These are phyloP conservation scores for Cactoblastis cactorum DNA, from an alignment of 2,888 invertebrate species.

Conservation along the genomic window DNA sequence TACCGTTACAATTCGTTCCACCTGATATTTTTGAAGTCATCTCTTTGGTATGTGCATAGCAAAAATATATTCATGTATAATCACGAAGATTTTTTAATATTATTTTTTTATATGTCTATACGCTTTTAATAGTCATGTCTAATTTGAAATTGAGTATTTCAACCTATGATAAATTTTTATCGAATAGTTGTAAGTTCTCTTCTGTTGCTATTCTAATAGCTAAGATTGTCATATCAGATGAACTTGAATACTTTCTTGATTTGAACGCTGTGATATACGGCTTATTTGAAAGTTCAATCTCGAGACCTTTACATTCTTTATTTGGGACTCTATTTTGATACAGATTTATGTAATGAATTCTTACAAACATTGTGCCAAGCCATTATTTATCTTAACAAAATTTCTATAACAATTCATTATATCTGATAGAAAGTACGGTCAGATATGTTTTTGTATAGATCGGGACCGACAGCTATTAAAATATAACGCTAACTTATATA, in stretches of 20 bases:
- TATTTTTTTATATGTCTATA: slow-evolving; percentile 28
- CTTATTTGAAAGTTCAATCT: slow-evolving; percentile 28
- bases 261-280: slow-evolving; percentile 21
- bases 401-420: slow-evolving; percentile 52
- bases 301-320: slow-evolving; percentile 25
- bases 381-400: slow-evolving; percentile 45
- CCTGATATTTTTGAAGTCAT: slow-evolving; percentile 38
- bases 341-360: slow-evolving; percentile 38
- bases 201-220: neutral
- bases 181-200: neutral
- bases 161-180: neutral
- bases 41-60: slow-evolving; percentile 32
- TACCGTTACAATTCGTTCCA: slow-evolving; percentile 38
- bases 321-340: slow-evolving; percentile 34
- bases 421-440: slow-evolving; percentile 71
- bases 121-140: slow-evolving; percentile 18
- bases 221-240: slow-evolving; percentile 3
- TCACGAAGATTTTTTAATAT: slow-evolving; percentile 37
- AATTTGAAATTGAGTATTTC: slow-evolving; percentile 20
- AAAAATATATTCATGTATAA: slow-evolving; percentile 32
- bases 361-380: slow-evolving; percentile 39
- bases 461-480: slow-evolving; percentile 25
- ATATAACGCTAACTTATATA: neutral
- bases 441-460: slow-evolving; percentile 36
- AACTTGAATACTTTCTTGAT: slow-evolving; percentile 11